Evolutionary conservation across 2,113 vertebrate genomes (phyloP), one percentile per base, ranked within the genome.

Genomic region (Phocoena phocoena): DNA sequence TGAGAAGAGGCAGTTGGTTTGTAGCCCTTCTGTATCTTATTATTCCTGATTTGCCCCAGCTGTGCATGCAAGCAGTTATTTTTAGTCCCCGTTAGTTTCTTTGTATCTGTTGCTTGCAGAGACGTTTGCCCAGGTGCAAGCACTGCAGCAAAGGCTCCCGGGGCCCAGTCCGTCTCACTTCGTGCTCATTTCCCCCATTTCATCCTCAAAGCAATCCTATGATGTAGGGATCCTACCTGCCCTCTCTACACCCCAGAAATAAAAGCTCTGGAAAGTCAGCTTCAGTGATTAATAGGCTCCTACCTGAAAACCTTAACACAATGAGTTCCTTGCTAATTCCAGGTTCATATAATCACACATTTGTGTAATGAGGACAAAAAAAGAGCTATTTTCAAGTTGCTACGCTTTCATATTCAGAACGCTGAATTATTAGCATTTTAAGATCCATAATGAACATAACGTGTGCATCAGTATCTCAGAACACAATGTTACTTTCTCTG

Each of bases 171-270:
- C 8, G 0, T 55, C 50, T 55, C 65, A 23, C 33, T 11, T 0
- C 17, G 8, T 26, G 17, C 12, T 74, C 23, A 23, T 81, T 58
- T 8, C 10, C 4, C 1, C 20, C 23, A 1, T 18, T 31, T 58
- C 7, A 80, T 58, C 13, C 55, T 81, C 8, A 41, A 8, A 58
- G 38, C 28, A 21, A 38, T 25, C 10, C 1, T 8, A 3, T 0
- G 18, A 25, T 15, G 18, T 17, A n/a, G 2, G 5, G 55, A 58
- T 13, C 13, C 47, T 28, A 21, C 4, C 25, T 31, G 15, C 9
- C 36, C 3, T 1, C 0, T 1, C 11, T 36, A 10, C 3, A 55
- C 1, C 21, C 36, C n/a, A 14, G 21, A 17, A 36, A 13, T 25
- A 53, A 55, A 8, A 65, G n/a, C 21, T 55, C 21, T 6, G n/a